A percentile compares a stretch with the other conserved stretches of the same genome.
These are phyloP conservation scores for Lepidochitona cinerea DNA, from an alignment of 2,888 invertebrate genomes.

Conservation along the genomic window DNA sequence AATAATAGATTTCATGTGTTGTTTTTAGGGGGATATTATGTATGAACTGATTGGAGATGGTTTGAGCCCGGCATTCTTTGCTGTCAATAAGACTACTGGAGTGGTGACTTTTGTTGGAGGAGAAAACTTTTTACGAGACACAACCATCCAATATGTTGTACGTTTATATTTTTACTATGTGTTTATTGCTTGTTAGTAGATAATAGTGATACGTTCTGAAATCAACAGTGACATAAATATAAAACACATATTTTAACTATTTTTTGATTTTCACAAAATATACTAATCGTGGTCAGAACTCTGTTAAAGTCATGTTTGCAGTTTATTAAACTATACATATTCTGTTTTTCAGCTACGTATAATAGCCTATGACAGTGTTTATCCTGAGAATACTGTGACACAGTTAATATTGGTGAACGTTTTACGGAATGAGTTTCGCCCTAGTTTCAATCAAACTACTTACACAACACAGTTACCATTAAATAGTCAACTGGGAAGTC, in stretches of 20 bases:
- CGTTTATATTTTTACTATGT: too few relatives aligned
- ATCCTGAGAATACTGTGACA: slow-evolving; percentile 38
- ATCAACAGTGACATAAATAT: too few relatives aligned
- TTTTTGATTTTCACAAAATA: too few relatives aligned
- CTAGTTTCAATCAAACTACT: slow-evolving; percentile 42
- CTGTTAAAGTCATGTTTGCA: too few relatives aligned
- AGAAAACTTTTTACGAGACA: slow-evolving; percentile 41
- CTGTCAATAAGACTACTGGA: slow-evolving; percentile 38
- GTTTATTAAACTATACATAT: too few relatives aligned
- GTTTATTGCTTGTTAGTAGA: too few relatives aligned
- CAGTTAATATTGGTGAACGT: slow-evolving; percentile 39
- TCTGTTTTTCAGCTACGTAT: slow-evolving; percentile 24
- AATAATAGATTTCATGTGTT: not conserved
- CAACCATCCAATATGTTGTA: slow-evolving; percentile 42
- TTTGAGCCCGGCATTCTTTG: slow-evolving; percentile 56
- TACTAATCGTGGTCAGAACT: too few relatives aligned
- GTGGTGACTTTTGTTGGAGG: slow-evolving; percentile 40
- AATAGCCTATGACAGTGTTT: slow-evolving; percentile 46
- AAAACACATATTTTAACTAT: too few relatives aligned
- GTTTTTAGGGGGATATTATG: not conserved
- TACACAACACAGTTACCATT: slow-evolving; percentile 48
- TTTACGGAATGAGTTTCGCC: slow-evolving; percentile 47
- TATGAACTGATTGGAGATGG: slow-evolving; percentile 54
- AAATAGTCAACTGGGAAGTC: slow-evolving; percentile 47
- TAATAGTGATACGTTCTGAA: too few relatives aligned